phyloP scores from a whole-genome alignment of 2,797 vertebrate genomes.

The Falco concolor region DNA sequence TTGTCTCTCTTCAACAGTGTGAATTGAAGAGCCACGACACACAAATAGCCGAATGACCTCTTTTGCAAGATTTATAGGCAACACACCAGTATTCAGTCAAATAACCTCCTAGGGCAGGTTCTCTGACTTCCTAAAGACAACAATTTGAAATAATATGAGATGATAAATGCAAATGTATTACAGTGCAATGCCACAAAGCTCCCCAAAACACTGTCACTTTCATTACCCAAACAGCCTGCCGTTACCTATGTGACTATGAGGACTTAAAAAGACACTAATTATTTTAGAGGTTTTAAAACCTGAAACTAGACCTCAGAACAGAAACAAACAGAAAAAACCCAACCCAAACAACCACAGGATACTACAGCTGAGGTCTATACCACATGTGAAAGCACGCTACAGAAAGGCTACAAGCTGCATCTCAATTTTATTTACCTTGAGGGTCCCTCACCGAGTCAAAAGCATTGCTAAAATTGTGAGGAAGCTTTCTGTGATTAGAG shows the following conservation, averaged over 20 bases:
- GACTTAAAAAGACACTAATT: background rate
- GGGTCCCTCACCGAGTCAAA: background rate
- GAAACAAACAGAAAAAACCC: background rate
- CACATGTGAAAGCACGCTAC: background rate
- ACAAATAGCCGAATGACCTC: background rate
- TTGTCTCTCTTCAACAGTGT: background rate
- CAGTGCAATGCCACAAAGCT: background rate
- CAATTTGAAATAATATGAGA: constrained; percentile 33
- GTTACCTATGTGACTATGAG: constrained; percentile 27
- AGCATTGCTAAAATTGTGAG: background rate
- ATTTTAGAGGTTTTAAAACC: constrained; percentile 10
- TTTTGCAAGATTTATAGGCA: background rate
- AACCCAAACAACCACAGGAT: background rate
- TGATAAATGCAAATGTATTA: constrained; percentile 41
- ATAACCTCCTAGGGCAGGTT: background rate
- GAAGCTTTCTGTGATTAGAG: background rate
- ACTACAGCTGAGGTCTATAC: background rate
- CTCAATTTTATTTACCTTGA: background rate
- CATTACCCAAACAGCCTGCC: background rate
- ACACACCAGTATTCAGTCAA: background rate
- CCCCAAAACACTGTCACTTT: constrained; percentile 37
- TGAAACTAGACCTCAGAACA: background rate
- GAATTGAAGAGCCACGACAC: background rate
- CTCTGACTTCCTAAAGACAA: background rate
- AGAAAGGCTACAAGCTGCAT: background rate